A percentile compares a stretch with the other conserved stretches of the same genome.
These are phyloP conservation scores for Drosophila kepulauana DNA, from an alignment of 1,140 invertebrate genomes.

Conservation along the genomic window DNA sequence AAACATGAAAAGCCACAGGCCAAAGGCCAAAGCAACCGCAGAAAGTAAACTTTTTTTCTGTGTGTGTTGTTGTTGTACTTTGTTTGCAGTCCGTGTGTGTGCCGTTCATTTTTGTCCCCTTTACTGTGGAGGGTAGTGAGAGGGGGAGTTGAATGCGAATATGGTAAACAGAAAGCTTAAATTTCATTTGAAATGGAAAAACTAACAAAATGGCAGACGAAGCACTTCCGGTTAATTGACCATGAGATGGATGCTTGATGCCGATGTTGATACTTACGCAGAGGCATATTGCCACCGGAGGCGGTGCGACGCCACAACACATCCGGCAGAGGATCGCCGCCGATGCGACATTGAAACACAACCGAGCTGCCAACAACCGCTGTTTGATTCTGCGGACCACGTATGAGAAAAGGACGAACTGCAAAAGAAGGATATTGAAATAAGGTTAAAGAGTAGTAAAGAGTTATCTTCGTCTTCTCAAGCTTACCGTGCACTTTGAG, in stretches of 20 bases:
- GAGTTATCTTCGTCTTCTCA: too few relatives aligned
- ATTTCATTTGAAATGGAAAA: constrained; percentile 73
- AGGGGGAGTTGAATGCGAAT: constrained; percentile 11
- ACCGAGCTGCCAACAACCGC: constrained; percentile 90
- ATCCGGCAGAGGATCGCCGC: constrained; percentile 91
- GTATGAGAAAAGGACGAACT: constrained; percentile 93
- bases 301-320: constrained; percentile 90
- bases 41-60: constrained; percentile 66
- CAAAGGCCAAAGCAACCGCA: constrained; percentile 72
- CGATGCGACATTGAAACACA: constrained; percentile 92
- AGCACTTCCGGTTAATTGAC: constrained; percentile 78
- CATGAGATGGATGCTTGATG: not conserved
- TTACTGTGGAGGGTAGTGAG: too few relatives aligned
- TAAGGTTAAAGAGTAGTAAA: too few relatives aligned
- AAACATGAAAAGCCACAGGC: constrained; percentile 71
- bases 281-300: constrained; percentile 90
- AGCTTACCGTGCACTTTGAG: constrained; percentile 92
- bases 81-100: not conserved
- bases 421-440: constrained; percentile 40
- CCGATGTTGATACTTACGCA: constrained; percentile 85
- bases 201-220: constrained; percentile 55
- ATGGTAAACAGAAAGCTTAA: constrained; percentile 70
- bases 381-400: constrained; percentile 91
- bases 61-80: not conserved
- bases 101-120: not conserved